Evolutionary conservation across 2,888 invertebrate genomes (phyloP).

Genomic region (Mantis religiosa): DNA sequence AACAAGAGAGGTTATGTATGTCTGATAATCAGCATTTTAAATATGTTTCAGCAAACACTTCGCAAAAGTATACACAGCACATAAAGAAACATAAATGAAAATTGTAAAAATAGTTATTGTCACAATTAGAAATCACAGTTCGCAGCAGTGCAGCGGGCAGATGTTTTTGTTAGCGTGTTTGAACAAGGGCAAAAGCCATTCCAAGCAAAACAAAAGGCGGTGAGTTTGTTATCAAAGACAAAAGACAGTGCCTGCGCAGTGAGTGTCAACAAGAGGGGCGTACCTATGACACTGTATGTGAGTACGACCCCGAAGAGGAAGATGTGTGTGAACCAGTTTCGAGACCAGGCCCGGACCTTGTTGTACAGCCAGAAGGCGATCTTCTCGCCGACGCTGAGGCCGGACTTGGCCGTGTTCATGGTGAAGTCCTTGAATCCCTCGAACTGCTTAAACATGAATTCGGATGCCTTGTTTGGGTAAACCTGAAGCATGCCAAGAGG

Average conservation of each 20-base stretch:
- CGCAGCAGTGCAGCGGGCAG: neutral
- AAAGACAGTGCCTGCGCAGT: neutral
- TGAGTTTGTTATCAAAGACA: neutral
- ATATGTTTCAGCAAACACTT: no score
- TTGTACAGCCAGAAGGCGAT: constrained; percentile 75
- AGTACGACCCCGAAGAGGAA: constrained; percentile 74
- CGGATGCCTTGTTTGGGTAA: constrained; percentile 66
- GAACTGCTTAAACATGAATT: constrained; percentile 76
- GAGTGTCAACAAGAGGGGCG: neutral
- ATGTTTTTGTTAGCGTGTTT: neutral
- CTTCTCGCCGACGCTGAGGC: constrained; percentile 79
- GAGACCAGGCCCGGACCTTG: constrained; percentile 67
- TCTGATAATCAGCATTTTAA: no score
- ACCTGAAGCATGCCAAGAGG: constrained; percentile 38
- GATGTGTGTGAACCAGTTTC: constrained; percentile 84
- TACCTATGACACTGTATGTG: constrained; percentile 73
- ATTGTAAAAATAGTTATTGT: neutral
- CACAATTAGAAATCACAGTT: neutral
- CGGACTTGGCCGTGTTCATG: constrained; percentile 65
- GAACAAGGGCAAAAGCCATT: neutral
- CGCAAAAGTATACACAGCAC: neutral
- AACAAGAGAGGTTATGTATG: no score
- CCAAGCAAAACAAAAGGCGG: neutral
- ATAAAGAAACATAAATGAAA: neutral
- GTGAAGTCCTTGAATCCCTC: constrained; percentile 73